Conservation (phyloP, 2,797 vertebrate species). For the Xerus rutilus region DNA sequence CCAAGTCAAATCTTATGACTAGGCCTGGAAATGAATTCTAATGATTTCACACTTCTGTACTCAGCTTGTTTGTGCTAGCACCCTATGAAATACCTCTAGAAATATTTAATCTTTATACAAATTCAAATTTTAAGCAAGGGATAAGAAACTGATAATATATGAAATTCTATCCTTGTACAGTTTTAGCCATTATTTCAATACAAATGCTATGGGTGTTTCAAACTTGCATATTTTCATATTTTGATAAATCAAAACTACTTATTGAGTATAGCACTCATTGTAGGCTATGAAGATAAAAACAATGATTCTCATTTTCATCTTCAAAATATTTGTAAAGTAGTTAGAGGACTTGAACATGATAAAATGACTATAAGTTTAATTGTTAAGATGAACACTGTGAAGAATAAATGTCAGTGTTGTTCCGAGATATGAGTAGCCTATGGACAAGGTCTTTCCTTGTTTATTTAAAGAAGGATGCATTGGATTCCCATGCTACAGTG, state of each 20-base stretch:
- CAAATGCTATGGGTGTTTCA: not conserved
- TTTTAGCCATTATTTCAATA: not conserved
- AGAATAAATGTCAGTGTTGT: not conserved
- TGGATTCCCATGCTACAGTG: too few relatives aligned
- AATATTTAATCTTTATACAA: not conserved
- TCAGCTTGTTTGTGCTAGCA: conserved; percentile 32
- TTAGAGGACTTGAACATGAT: not conserved
- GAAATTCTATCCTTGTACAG: not conserved
- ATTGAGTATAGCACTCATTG: not conserved
- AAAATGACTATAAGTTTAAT: not conserved
- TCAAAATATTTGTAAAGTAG: not conserved
- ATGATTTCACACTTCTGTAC: conserved; percentile 77
- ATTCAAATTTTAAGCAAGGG: not conserved
- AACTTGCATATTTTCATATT: not conserved
- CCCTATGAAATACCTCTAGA: not conserved
- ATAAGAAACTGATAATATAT: not conserved
- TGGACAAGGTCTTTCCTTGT: not conserved
- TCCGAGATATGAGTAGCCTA: not conserved
- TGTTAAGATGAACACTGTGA: not conserved
- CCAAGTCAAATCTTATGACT: conserved; percentile 41
- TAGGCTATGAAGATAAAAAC: not conserved
- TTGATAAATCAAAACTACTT: not conserved
- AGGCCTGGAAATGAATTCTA: conserved; percentile 63
- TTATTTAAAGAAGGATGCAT: not conserved
- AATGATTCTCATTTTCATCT: not conserved